These are phyloP conservation scores for Aphaenogaster rudis DNA, from an alignment of 1,140 invertebrate species.

Conservation along the genomic window DNA sequence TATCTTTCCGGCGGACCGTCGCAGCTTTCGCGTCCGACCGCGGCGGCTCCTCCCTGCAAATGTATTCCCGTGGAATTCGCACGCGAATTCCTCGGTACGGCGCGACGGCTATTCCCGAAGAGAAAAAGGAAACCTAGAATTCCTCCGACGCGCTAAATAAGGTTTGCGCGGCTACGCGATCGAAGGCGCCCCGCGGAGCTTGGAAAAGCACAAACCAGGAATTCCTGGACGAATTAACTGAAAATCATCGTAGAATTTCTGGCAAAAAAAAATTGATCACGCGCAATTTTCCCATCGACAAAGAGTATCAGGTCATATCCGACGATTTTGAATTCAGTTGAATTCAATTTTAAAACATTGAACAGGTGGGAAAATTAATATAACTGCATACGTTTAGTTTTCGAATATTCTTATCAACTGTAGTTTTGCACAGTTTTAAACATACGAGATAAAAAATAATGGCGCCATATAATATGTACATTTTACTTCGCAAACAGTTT, in stretches of 20 bases:
- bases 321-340: background rate
- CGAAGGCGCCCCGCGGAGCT: slow-evolving; percentile 53
- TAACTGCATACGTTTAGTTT: background rate
- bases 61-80: slow-evolving; percentile 67
- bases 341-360: background rate
- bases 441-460: slow-evolving; percentile 1
- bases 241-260: slow-evolving; percentile 58
- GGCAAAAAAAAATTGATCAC: slow-evolving; percentile 37
- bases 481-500: background rate
- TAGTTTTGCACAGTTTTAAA: background rate
- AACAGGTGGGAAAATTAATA: background rate
- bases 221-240: background rate
- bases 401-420: background rate
- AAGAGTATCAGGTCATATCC: background rate
- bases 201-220: slow-evolving; percentile 25
- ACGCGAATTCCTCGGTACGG: slow-evolving; percentile 61
- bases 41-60: slow-evolving; percentile 45
- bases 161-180: slow-evolving; percentile 31
- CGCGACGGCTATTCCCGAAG: slow-evolving; percentile 28
- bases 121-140: slow-evolving; percentile 60
- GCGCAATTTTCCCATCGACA: background rate
- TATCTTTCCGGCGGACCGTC: slow-evolving; percentile 21
- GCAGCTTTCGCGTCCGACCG: slow-evolving; percentile 17
- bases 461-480: background rate
- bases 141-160: slow-evolving; percentile 71